These are phyloP conservation scores for Papilio polyxenes DNA, from an alignment of 1,140 invertebrate species.

Conservation along the genomic window DNA sequence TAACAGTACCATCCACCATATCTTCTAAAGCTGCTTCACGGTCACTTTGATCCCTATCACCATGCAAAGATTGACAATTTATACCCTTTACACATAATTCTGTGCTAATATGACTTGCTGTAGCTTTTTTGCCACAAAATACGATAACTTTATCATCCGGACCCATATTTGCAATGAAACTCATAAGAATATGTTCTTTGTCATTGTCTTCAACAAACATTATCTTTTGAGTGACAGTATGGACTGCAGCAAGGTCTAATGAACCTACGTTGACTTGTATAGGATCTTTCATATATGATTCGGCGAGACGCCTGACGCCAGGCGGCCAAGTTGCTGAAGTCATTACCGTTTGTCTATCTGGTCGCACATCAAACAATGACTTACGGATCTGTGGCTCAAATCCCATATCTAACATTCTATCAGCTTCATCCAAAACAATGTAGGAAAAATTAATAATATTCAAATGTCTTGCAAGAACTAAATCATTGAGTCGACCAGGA, in stretches of 20 bases:
- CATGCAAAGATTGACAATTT: conserved; percentile 90
- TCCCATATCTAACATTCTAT: conserved; percentile 93
- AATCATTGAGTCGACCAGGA: conserved; percentile 92
- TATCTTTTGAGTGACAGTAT: conserved; percentile 90
- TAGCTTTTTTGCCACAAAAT: conserved; percentile 92
- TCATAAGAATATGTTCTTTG: conserved; percentile 72
- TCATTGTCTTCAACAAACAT: conserved; percentile 87
- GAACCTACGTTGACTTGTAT: conserved; percentile 94
- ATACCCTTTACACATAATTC: conserved; percentile 87
- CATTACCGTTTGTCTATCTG: conserved; percentile 93
- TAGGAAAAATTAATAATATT: conserved; percentile 90
- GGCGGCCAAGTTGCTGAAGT: conserved; percentile 94
- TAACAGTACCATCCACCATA: conserved; percentile 87
- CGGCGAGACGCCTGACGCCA: conserved; percentile 89
- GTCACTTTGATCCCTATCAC: conserved; percentile 93
- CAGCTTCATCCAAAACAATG: conserved; percentile 95
- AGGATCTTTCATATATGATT: conserved; percentile 92
- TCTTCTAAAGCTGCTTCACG: conserved; percentile 92
- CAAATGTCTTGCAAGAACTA: conserved; percentile 84
- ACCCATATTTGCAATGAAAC: conserved; percentile 84
- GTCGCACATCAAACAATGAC: conserved; percentile 87
- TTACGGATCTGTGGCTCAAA: conserved; percentile 94
- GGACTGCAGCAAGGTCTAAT: conserved; percentile 91
- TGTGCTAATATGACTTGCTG: conserved; percentile 90
- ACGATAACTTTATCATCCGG: conserved; percentile 91